Conservation (phyloP, 1,140 invertebrate genomes). For the Anthonomus grandis region DNA sequence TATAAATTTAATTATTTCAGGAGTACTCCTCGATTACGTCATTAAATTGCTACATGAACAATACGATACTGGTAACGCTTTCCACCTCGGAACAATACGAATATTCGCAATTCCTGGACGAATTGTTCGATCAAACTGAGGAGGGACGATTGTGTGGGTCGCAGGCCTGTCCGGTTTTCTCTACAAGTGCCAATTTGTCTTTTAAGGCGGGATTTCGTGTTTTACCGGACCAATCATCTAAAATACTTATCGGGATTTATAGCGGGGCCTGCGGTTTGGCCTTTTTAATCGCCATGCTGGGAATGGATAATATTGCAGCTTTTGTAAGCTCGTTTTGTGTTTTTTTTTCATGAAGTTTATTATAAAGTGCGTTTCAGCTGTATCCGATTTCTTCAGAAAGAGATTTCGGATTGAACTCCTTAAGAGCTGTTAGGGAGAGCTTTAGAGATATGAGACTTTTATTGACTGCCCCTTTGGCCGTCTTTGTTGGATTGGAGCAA, state of each 20-base stretch:
- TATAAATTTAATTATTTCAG: no score
- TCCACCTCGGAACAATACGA: conserved; percentile 26
- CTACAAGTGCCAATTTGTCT: conserved; percentile 1
- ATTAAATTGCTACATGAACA: conserved; percentile 20
- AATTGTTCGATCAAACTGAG: conserved; percentile 51
- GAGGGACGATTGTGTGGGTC: conserved; percentile 55
- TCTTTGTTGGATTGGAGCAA: conserved; percentile 71
- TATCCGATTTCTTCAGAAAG: conserved; percentile 38
- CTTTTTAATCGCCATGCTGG: conserved; percentile 53
- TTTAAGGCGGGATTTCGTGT: conserved; percentile 29
- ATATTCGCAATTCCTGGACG: conserved; percentile 40
- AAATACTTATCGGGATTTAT: conserved; percentile 54
- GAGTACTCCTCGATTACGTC: conserved; percentile 16
- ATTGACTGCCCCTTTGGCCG: conserved; percentile 60
- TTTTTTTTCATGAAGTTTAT: not conserved
- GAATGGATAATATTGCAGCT: conserved; percentile 52
- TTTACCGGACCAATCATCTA: conserved; percentile 49
- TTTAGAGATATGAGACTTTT: conserved; percentile 55
- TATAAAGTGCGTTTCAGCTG: not conserved
- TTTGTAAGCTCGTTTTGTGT: conserved; percentile 15
- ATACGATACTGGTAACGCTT: conserved; percentile 8
- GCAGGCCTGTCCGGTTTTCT: conserved; percentile 47
- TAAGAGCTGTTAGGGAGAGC: conserved; percentile 48
- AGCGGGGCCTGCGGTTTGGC: conserved; percentile 54
- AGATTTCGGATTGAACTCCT: conserved; percentile 48